These are phyloP conservation scores for Morpho deidamia DNA, from an alignment of 2,888 invertebrate species.

Conservation along the genomic window DNA sequence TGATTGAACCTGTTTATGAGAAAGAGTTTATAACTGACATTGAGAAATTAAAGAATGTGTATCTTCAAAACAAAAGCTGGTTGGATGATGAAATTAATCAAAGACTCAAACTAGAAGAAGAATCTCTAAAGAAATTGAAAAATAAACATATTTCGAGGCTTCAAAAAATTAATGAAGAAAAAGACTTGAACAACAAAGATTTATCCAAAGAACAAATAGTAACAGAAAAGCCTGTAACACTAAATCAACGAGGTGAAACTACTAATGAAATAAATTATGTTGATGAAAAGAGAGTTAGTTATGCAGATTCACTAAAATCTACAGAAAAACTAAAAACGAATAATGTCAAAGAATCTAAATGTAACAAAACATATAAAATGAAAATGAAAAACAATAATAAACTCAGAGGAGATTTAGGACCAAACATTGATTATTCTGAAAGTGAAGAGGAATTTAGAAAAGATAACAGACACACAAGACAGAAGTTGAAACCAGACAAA, in stretches of 20 bases:
- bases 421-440: conserved; percentile 8
- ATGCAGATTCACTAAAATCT: conserved; percentile 58
- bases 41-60: conserved; percentile 52
- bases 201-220: conserved; percentile 21
- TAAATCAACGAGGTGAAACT: conserved; percentile 8
- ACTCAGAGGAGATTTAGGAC: not conserved
- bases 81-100: conserved; percentile 54
- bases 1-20: conserved; percentile 42
- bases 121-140: conserved; percentile 34
- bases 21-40: conserved; percentile 54
- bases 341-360: conserved; percentile 3
- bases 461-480: conserved; percentile 56
- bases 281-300: conserved; percentile 35
- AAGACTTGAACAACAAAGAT: conserved; percentile 30
- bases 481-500: conserved; percentile 48
- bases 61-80: conserved; percentile 63
- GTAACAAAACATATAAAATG: conserved; percentile 18
- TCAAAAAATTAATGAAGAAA: conserved; percentile 32
- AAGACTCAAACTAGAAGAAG: conserved; percentile 44
- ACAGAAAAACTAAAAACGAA: conserved; percentile 33
- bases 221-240: conserved; percentile 13
- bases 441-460: conserved; percentile 60
- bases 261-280: conserved; percentile 30
- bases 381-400: conserved; percentile 12
- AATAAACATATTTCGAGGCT: conserved; percentile 27